These are phyloP conservation scores for Pachypanchax playfairii DNA, from an alignment of 2,113 vertebrate species.

Conservation along the genomic window DNA sequence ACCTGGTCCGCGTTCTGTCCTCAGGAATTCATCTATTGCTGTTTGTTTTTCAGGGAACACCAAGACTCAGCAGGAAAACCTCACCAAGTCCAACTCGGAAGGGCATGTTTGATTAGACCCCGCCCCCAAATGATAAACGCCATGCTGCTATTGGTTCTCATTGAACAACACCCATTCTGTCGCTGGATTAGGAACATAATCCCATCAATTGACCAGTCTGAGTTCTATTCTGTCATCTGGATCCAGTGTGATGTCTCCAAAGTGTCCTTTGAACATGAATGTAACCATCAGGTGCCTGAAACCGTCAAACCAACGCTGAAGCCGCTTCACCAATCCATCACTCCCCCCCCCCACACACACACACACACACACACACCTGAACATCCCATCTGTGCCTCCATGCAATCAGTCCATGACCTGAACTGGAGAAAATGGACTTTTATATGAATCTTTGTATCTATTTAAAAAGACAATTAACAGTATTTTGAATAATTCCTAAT, in stretches of 20 bases:
- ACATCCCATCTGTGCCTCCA: too few relatives aligned
- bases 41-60: conserved; percentile 83
- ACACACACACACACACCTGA: too few relatives aligned
- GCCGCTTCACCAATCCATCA: too few relatives aligned
- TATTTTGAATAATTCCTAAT: conserved; percentile 89
- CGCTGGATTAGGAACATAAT: conserved; percentile 18
- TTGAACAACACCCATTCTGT: conserved; percentile 38
- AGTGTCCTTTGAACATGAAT: conserved; percentile 66
- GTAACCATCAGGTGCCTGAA: conserved; percentile 61
- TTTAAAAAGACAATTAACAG: conserved; percentile 85
- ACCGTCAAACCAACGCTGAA: background rate
- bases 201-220: conserved; percentile 46
- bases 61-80: conserved; percentile 90
- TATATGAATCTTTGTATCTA: conserved; percentile 88
- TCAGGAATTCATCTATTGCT: background rate
- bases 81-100: conserved; percentile 90
- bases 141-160: conserved; percentile 78
- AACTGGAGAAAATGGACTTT: conserved; percentile 85
- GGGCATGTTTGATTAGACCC: conserved; percentile 85
- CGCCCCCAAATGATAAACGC: conserved; percentile 41
- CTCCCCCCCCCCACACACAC: too few relatives aligned
- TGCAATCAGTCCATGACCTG: conserved; percentile 27
- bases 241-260: conserved; percentile 35
- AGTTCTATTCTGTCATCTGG: conserved; percentile 19
- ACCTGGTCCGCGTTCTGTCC: background rate